Conservation (phyloP, 1,140 invertebrate species). For the Drosophila punjabiensis region DNA sequence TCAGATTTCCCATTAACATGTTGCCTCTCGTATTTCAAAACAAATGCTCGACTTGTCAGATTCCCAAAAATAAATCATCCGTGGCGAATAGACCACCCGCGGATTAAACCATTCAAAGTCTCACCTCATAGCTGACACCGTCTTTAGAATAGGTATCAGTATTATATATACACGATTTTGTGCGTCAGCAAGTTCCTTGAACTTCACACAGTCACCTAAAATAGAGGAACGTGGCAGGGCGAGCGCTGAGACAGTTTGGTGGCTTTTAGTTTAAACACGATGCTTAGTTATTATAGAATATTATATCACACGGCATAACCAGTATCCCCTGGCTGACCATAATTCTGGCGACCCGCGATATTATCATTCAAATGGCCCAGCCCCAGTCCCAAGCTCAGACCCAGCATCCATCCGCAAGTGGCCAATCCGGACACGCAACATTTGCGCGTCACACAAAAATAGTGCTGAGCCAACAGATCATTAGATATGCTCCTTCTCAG, state of each 20-base stretch:
- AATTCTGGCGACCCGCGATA: constrained; percentile 51
- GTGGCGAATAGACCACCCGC: constrained; percentile 14
- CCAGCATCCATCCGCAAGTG: constrained; percentile 15
- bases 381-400: constrained; percentile 8
- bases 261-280: constrained; percentile 33
- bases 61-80: constrained; percentile 5
- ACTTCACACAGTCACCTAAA: constrained; percentile 58
- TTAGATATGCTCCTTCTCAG: constrained; percentile 28
- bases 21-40: constrained; percentile 1
- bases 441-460: constrained; percentile 54
- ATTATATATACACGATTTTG: constrained; percentile 1
- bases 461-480: constrained; percentile 57
- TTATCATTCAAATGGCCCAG: constrained; percentile 68
- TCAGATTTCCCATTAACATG: constrained; percentile 2
- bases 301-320: constrained; percentile 52
- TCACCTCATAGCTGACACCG: constrained; percentile 30
- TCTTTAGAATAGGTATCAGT: constrained; percentile 26
- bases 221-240: constrained; percentile 45
- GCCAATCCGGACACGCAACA: constrained; percentile 55
- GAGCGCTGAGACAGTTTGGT: constrained; percentile 38
- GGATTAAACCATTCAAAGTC: constrained; percentile 12
- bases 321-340: constrained; percentile 35
- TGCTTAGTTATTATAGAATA: constrained; percentile 51
- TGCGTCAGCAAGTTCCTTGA: constrained; percentile 72
- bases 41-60: constrained; percentile 5